Evolutionary conservation across 2,888 invertebrate species (phyloP).

Genomic region (Coenonympha arcania): DNA sequence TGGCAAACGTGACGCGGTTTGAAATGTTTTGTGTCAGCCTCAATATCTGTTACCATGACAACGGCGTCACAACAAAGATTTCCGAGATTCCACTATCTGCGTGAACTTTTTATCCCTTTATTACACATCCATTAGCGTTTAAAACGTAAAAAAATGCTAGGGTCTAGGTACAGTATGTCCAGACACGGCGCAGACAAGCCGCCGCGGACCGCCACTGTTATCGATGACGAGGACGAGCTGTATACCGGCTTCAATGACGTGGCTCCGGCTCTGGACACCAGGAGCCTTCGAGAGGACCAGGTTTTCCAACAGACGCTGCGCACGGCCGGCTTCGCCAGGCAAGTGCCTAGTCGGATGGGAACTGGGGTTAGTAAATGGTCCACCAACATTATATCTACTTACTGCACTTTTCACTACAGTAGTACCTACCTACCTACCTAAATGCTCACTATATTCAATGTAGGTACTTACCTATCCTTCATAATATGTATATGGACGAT

Average conservation of each 20-base stretch:
- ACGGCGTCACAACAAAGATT: constrained; percentile 65
- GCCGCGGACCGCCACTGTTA: constrained; percentile 57
- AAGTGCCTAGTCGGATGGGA: constrained; percentile 73
- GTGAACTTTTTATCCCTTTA: not conserved
- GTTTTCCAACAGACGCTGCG: constrained; percentile 84
- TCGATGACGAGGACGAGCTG: constrained; percentile 76
- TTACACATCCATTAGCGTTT: not conserved
- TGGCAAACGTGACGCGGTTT: too few species aligned
- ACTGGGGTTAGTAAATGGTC: constrained; percentile 51
- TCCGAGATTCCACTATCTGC: not conserved
- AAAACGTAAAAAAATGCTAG: constrained; percentile 44
- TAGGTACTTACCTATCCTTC: too few species aligned
- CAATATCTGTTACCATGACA: constrained; percentile 43
- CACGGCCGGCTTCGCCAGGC: constrained; percentile 81
- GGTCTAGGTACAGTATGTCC: constrained; percentile 60
- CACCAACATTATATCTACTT: not conserved
- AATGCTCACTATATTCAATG: too few species aligned
- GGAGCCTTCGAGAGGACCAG: constrained; percentile 81
- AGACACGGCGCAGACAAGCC: constrained; percentile 55
- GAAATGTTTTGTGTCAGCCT: too few species aligned
- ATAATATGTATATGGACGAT: too few species aligned
- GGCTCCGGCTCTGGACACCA: constrained; percentile 77
- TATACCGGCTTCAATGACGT: constrained; percentile 81
- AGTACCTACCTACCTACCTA: too few species aligned
- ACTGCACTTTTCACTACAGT: too few species aligned